phyloP scores from a whole-genome alignment of 2,113 vertebrate genomes.

The Brachirus orientalis region DNA sequence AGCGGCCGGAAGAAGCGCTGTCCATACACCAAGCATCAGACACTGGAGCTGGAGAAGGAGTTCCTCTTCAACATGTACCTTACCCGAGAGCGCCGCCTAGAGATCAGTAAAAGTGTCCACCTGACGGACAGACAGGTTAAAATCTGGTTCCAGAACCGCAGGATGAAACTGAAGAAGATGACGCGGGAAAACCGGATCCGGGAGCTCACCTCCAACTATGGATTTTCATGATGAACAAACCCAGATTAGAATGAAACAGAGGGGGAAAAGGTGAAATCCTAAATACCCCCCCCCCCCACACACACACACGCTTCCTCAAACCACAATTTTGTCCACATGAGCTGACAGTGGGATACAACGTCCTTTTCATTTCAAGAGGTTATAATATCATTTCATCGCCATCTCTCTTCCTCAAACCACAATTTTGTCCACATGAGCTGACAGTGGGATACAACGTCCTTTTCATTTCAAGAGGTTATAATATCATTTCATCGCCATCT shows the following conservation, averaged over 20 bases:
- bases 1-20: slow-evolving; percentile 99
- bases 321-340: slow-evolving; percentile 33
- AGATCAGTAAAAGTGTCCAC: slow-evolving; percentile 99
- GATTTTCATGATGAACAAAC: slow-evolving; percentile 90
- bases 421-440: slow-evolving; percentile 44
- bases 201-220: slow-evolving; percentile 97
- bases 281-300: too few species aligned
- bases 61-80: slow-evolving; percentile 99
- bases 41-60: slow-evolving; percentile 98
- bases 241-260: slow-evolving; percentile 32
- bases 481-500: slow-evolving; percentile 34
- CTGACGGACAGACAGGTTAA: slow-evolving; percentile 99
- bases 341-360: slow-evolving; percentile 45
- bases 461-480: slow-evolving; percentile 34
- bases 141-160: slow-evolving; percentile 99
- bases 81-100: slow-evolving; percentile 99
- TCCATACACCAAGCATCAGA: slow-evolving; percentile 98
- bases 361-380: slow-evolving; percentile 37
- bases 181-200: slow-evolving; percentile 97
- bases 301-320: not conserved
- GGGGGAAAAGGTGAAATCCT: slow-evolving; percentile 23
- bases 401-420: slow-evolving; percentile 18
- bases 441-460: slow-evolving; percentile 37
- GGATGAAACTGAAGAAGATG: slow-evolving; percentile 99
- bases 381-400: slow-evolving; percentile 28